Evolutionary conservation across 2,797 vertebrate genomes (phyloP).

Genomic region (Enteromius treurensis): DNA sequence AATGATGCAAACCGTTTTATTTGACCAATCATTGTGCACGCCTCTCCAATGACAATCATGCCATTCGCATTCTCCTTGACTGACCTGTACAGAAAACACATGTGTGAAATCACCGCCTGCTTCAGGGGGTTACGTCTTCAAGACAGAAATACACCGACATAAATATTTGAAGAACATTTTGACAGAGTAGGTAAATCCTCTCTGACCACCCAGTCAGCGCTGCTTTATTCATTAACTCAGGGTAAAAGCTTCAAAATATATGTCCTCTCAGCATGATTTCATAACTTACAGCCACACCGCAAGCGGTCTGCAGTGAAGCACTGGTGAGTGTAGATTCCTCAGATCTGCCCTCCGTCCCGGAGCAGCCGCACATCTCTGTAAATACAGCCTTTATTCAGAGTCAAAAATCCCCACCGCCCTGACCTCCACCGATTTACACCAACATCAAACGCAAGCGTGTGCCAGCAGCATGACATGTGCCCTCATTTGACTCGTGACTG

Average conservation of each 20-base stretch:
- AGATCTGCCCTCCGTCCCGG: slow-evolving; percentile 16
- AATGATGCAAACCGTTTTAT: not conserved
- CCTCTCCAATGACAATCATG: not conserved
- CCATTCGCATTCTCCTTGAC: not conserved
- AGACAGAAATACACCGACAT: slow-evolving; percentile 28
- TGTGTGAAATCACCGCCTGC: not conserved
- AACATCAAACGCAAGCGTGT: slow-evolving; percentile 55
- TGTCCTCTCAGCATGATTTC: slow-evolving; percentile 35
- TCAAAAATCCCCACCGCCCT: slow-evolving; percentile 56
- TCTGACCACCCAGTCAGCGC: slow-evolving; percentile 40
- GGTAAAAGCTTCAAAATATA: slow-evolving; percentile 5
- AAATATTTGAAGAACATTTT: slow-evolving; percentile 40
- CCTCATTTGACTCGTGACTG: slow-evolving; percentile 29
- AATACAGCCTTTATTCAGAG: slow-evolving; percentile 58
- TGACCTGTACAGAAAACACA: slow-evolving; percentile 6
- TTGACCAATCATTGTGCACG: not conserved
- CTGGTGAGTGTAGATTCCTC: slow-evolving; percentile 17
- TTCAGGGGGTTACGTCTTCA: not conserved
- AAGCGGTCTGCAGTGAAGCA: slow-evolving; percentile 37
- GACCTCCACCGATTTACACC: slow-evolving; percentile 55
- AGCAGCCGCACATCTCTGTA: slow-evolving; percentile 12
- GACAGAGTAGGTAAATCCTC: slow-evolving; percentile 5
- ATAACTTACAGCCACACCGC: slow-evolving; percentile 25
- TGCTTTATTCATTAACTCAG: slow-evolving; percentile 17
- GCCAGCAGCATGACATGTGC: slow-evolving; percentile 45